Base-by-base conservation (phyloP, 92 coral and sea anemone genomes). In the Epizoanthus rinbou region DNA sequence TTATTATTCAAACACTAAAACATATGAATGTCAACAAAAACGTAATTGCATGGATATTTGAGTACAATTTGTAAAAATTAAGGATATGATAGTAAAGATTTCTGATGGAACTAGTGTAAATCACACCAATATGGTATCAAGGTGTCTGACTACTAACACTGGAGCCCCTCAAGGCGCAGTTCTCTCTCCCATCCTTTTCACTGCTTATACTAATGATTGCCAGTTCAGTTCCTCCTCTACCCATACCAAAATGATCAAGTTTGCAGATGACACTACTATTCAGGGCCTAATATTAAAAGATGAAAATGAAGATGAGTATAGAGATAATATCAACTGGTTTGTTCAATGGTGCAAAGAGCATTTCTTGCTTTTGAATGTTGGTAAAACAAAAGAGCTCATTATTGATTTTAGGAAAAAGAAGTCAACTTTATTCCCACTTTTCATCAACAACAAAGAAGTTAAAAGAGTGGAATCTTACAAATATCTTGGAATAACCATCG, bases 171-270 rank as follows among this genome's bases (percentile, higher is more conserved):
- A n/a, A n/a, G n/a, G n/a, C n/a, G n/a, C n/a, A n/a, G n/a, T 73
- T 21, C 79, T 73, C 28, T 25, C 79, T 25, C 79, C 79, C 47
- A 25, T 43, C 58, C 57, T 73, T 41, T 73, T 31, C 54, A 73
- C 79, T 31, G 53, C 58, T 50, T 73, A 73, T 39, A 73, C 79
- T 21, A 25, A 25, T 73, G 79, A 73, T 73, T 73, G 79, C 79
- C 53, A 57, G 53, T 43, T 57, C 54, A 25, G 58, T 50, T 21
- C 28, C 58, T 41, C 28, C 31, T 21, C 31, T 73, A 56, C 58
- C 79, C 58, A 50, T 41, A 41, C 53, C 53, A 73, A 33, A 19
- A 41, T 73, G 79, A 50, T 33, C 58, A 73, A 21, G 79, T 41
- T 43, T 25, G 58, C 58, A 21, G n/a, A n/a, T n/a, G n/a, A n/a